Evolutionary conservation across 2,113 vertebrate species (phyloP), one percentile per base, ranked within the genome.

Genomic region (Martes martes): DNA sequence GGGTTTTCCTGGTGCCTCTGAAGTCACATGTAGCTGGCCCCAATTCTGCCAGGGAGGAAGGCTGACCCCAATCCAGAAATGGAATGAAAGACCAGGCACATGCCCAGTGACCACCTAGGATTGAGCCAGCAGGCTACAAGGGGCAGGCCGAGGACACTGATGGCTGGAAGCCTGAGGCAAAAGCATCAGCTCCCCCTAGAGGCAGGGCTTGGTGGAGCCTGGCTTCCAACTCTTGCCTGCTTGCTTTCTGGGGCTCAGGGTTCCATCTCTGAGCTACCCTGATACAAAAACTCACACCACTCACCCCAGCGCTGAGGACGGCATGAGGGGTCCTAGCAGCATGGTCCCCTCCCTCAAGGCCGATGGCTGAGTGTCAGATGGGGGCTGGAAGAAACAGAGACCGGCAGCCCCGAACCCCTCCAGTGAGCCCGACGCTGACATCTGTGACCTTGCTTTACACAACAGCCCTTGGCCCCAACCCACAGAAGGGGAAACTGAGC

Each of bases 321-420:
- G 45, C 42, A 3, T 0, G 8, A 50, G 59, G 55, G 2, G 3
- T 18, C 55, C 45, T 18, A 0, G 52, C 28, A 13, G 6, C 2
- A 9, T 0, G 0, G 63, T 50, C 52, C 10, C 31, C 11, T 9
- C 63, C 2, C 33, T 39, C 67, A 19, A 23, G 47, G 19, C 73
- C 73, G 14, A 6, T 1, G 23, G 85, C 50, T 23, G 31, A 52
- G 61, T 52, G 31, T 69, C 52, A 28, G 63, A 33, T 23, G 47
- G 45, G 59, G 47, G 26, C 26, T 42, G 28, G 63, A 69, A 39
- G 74, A 52, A 92, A 74, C 65, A 11, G 31, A 11, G n/a, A 18
- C 23, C 2, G 3, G 45, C 1, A 5, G 36, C 19, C 45, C n/a
- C 2, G n/a, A 39, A 26, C 7, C 7, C 63, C 45, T 21, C 50